These are phyloP conservation scores for Hydropsyche betteni DNA, from an alignment of 2,888 invertebrate species.

Conservation along the genomic window DNA sequence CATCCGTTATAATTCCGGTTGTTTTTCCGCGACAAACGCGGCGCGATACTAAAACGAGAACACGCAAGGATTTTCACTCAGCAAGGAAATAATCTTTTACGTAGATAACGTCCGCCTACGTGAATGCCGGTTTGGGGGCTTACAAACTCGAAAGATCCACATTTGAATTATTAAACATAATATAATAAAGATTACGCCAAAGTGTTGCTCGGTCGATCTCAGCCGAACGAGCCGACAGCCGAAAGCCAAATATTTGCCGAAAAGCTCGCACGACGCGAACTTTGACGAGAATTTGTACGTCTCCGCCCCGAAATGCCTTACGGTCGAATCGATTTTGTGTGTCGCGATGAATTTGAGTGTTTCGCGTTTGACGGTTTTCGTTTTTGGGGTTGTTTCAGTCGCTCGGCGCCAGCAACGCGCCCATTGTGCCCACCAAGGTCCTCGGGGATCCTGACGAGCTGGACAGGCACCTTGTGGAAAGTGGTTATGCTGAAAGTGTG, in stretches of 20 bases:
- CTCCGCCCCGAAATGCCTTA: too few species aligned
- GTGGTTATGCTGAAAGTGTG: slow-evolving; percentile 66
- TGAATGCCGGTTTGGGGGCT: neutral
- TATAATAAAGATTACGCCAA: neutral
- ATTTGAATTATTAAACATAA: slow-evolving; percentile 13
- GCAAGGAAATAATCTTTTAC: slow-evolving; percentile 9
- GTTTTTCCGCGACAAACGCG: slow-evolving; percentile 12
- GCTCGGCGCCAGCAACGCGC: slow-evolving; percentile 75
- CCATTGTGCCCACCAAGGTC: slow-evolving; percentile 84
- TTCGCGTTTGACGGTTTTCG: too few species aligned
- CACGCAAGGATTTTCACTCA: slow-evolving; percentile 4
- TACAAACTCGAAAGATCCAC: neutral
- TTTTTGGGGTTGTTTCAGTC: slow-evolving; percentile 60
- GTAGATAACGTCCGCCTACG: slow-evolving; percentile 16
- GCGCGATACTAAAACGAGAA: neutral
- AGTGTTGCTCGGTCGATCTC: neutral
- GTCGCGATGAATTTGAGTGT: too few species aligned
- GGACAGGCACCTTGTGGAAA: slow-evolving; percentile 75
- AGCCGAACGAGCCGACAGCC: neutral
- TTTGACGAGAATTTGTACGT: neutral
- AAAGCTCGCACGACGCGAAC: neutral
- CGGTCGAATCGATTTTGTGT: too few species aligned
- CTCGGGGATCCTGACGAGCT: slow-evolving; percentile 86
- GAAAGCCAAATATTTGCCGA: slow-evolving; percentile 14
- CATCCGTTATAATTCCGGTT: too few species aligned